Percentiles rank a stretch among this genome's conserved stretches.
Evolutionary conservation across 2,113 vertebrate genomes (phyloP).

Genomic region (Hippolais icterina): DNA sequence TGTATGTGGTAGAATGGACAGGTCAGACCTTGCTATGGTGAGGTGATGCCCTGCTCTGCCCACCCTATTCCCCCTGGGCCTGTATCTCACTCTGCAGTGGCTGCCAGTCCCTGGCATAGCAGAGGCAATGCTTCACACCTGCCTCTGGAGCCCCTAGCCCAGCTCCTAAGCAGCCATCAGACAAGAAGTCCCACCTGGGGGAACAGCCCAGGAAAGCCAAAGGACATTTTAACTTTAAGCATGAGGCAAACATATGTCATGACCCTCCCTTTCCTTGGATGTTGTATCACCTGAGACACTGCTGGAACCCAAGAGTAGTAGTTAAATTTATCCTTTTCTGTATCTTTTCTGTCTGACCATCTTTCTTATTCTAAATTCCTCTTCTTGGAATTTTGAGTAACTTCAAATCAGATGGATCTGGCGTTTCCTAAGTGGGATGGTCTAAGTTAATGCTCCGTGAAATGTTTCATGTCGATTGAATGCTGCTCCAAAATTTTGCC

Average conservation of each 20-base stretch:
- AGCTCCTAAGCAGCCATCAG: neutral
- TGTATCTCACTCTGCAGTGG: neutral
- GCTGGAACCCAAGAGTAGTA: neutral
- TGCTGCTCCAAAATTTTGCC: neutral
- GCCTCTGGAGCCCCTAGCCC: neutral
- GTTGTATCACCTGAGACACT: neutral
- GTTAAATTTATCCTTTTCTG: neutral
- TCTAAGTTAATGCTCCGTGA: neutral
- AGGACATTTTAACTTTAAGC: neutral
- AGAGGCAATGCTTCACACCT: neutral
- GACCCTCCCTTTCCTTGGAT: neutral
- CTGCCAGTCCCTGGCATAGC: neutral
- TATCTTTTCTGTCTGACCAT: neutral
- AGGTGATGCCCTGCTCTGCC: neutral
- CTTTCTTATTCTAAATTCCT: neutral
- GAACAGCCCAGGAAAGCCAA: neutral
- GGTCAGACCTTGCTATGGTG: neutral
- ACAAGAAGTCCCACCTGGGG: neutral
- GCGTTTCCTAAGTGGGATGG: neutral
- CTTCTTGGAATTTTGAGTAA: neutral
- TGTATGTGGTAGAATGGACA: neutral
- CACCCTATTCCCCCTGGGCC: neutral
- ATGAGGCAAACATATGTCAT: neutral
- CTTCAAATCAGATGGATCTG: neutral
- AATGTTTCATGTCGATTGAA: neutral